Base-by-base conservation (phyloP, 2,797 vertebrate genomes). In the Alosa sapidissima region DNA sequence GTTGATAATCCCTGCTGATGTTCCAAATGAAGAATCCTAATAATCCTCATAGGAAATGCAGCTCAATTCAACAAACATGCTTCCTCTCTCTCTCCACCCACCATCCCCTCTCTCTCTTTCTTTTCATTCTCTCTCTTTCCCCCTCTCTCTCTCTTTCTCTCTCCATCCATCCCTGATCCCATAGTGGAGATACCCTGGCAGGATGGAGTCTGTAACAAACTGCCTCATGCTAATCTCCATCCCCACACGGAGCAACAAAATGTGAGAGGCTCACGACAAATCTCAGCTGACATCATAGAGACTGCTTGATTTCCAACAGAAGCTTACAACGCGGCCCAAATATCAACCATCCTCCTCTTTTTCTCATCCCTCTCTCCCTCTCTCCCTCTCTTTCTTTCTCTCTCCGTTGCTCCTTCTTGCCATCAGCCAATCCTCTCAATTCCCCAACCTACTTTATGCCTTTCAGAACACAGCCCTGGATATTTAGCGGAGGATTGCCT, bases 271-370 rank as follows among this genome's bases (percentile, higher is more conserved):
- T 84, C 36, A 81, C 65, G 51, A 83, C 81, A 85, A 86, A 82
- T 87, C 82, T 82, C 68, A 49, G 24, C 65, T 81, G 60, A 87
- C 90, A 89, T 92, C 88, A 91, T 90, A 93, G 89, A 88, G 88
- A 88, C 89, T 87, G 87, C 83, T 85, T 87, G 65, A 85, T 92
- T 85, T 90, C 86, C 85, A 87, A 89, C 87, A 89, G 82, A 84
- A 85, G 88, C 91, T 94, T 89, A 90, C 91, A 82, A 91, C 91
- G 90, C 87, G 90, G 93, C 91, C 89, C 93, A 90, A 86, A 83
- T 60, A 78, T 83, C 83, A 45, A 75, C 89, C 91, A 91, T 87
- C 86, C 88, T 89, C 84, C 82, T 62, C 87, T 87, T 13, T 10
- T 21, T 81, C 33, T 83, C 48, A n/a, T 65, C 68, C 6, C 36